Percentiles rank a stretch among this genome's conserved stretches.
These are phyloP conservation scores for Enteromius unitaeniatus DNA, from an alignment of 2,797 vertebrate genomes.

Conservation along the genomic window DNA sequence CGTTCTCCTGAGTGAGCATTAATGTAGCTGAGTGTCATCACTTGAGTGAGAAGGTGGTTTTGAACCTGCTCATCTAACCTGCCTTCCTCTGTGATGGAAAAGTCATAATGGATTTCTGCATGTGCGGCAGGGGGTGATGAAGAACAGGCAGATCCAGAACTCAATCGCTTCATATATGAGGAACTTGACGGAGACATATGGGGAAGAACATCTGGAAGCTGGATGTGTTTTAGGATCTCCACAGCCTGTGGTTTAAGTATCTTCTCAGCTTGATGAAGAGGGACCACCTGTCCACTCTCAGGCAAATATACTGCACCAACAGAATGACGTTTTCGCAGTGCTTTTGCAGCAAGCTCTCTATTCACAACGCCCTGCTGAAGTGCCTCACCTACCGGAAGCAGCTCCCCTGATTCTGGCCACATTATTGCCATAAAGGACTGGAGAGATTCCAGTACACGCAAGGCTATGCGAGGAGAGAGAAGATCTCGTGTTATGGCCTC, in stretches of 20 bases:
- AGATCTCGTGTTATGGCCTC: conserved; percentile 84
- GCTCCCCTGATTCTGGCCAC: conserved; percentile 90
- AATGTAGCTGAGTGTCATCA: conserved; percentile 91
- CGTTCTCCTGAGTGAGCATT: conserved; percentile 85
- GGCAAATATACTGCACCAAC: conserved; percentile 85
- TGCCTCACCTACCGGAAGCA: conserved; percentile 82
- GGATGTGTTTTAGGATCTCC: conserved; percentile 75
- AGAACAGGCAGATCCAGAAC: conserved; percentile 67
- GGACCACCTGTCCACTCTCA: conserved; percentile 81
- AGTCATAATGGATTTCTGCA: conserved; percentile 57
- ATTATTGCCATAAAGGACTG: conserved; percentile 86
- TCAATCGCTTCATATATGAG: conserved; percentile 68
- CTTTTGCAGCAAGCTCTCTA: conserved; percentile 79
- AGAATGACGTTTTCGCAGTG: conserved; percentile 80
- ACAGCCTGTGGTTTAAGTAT: conserved; percentile 66
- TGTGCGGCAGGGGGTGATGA: conserved; percentile 61
- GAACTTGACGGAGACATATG: conserved; percentile 71
- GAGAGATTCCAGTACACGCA: conserved; percentile 88
- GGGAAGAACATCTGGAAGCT: conserved; percentile 84
- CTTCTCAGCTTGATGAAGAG: conserved; percentile 76
- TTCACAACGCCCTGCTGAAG: conserved; percentile 88
- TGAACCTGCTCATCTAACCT: conserved; percentile 64
- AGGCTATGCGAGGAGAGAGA: conserved; percentile 80
- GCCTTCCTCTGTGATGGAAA: conserved; percentile 55
- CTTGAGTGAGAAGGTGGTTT: conserved; percentile 78